Percentiles rank a stretch among this genome's conserved stretches.
These are phyloP conservation scores for Chouioia cunea DNA, from an alignment of 2,888 invertebrate genomes.

Conservation along the genomic window DNA sequence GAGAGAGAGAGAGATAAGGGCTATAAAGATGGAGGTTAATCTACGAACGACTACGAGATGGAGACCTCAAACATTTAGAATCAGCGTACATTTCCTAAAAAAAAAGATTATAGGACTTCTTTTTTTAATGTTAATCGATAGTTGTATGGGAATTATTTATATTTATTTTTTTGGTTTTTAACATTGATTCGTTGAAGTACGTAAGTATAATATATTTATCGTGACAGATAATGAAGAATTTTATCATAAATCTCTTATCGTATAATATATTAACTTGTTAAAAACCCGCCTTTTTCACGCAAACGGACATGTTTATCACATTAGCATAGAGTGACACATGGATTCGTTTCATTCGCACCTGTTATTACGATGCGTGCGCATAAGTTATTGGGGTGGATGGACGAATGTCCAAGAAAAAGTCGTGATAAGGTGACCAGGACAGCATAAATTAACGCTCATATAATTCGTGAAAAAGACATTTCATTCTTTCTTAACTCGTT, in stretches of 20 bases:
- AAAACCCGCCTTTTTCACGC: background rate
- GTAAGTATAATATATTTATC: no score
- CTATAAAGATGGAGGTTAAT: slow-evolving; percentile 16
- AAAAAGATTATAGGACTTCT: slow-evolving; percentile 16
- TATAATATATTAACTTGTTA: background rate
- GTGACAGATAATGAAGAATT: no score
- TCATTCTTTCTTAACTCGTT: background rate
- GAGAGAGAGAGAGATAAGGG: slow-evolving; percentile 11
- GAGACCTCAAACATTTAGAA: no score
- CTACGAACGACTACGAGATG: background rate
- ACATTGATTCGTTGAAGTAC: background rate
- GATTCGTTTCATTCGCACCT: slow-evolving; percentile 58
- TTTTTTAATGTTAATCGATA: no score
- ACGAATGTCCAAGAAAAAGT: slow-evolving; percentile 12
- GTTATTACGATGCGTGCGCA: slow-evolving; percentile 50
- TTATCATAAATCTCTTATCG: background rate
- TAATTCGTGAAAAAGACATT: background rate
- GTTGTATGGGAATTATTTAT: no score
- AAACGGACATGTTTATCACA: background rate
- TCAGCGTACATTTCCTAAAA: background rate
- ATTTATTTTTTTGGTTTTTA: no score
- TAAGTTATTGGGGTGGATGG: background rate
- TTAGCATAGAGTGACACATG: background rate
- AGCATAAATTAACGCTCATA: slow-evolving; percentile 6
- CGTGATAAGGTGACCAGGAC: slow-evolving; percentile 4